A percentile compares a stretch with the other conserved stretches of the same genome.
These are phyloP conservation scores for Drepanosiphum platanoidis DNA, from an alignment of 2,888 invertebrate species.

Conservation along the genomic window DNA sequence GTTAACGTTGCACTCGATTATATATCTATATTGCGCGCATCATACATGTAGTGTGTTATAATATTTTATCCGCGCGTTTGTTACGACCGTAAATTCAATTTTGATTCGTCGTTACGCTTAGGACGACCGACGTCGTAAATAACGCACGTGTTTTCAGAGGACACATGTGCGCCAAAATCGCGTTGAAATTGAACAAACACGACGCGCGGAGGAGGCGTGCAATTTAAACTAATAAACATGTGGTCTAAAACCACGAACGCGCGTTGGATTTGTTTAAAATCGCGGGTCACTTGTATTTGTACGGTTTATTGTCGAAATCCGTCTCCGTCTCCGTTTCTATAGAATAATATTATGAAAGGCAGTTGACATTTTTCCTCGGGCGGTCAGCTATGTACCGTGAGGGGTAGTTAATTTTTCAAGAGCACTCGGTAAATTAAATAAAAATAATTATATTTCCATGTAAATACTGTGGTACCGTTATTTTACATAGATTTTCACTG, in stretches of 20 bases:
- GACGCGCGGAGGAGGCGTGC: background rate
- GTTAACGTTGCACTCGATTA: background rate
- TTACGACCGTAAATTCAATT: constrained; percentile 1
- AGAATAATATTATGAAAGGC: too few relatives aligned
- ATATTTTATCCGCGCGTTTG: background rate
- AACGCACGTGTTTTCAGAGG: constrained; percentile 6
- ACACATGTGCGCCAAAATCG: constrained; percentile 30
- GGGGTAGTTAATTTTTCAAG: too few relatives aligned
- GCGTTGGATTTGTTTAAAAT: background rate
- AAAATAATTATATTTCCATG: too few relatives aligned
- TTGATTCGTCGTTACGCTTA: background rate
- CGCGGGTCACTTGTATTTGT: too few relatives aligned
- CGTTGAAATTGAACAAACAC: constrained; percentile 10
- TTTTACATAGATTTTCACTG: too few relatives aligned
- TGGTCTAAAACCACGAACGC: background rate
- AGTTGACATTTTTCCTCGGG: too few relatives aligned
- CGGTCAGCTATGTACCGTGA: too few relatives aligned
- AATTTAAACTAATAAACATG: background rate
- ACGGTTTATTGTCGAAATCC: too few relatives aligned
- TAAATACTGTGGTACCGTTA: too few relatives aligned
- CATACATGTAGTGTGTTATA: background rate
- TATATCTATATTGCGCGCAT: background rate
- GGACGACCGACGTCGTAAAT: background rate
- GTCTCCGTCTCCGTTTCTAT: too few relatives aligned
- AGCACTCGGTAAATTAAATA: too few relatives aligned